Evolutionary conservation across 2,888 invertebrate genomes (phyloP).

Genomic region (Meteorus cinctellus): DNA sequence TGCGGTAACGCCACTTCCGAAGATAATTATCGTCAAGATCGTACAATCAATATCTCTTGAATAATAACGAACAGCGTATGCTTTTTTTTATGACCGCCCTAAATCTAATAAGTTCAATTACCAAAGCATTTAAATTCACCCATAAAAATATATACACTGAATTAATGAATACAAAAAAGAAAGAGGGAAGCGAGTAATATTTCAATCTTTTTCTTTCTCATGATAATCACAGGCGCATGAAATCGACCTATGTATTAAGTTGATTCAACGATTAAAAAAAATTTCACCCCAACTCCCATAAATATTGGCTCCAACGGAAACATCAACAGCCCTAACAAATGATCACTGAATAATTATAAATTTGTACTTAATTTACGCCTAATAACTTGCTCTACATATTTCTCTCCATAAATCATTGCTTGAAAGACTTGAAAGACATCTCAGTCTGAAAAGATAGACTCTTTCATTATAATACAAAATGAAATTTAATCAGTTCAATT

Average conservation of each 20-base stretch:
- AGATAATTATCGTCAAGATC: constrained; percentile 31
- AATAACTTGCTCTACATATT: not conserved
- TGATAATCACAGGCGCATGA: too few relatives aligned
- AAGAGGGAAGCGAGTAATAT: not conserved
- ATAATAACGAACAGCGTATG: constrained; percentile 14
- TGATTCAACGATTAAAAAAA: too few relatives aligned
- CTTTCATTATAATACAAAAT: not conserved
- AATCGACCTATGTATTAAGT: too few relatives aligned
- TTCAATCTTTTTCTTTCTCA: too few relatives aligned
- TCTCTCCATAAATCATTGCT: too few relatives aligned
- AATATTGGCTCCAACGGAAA: too few relatives aligned
- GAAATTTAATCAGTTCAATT: not conserved
- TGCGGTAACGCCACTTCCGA: constrained; percentile 6
- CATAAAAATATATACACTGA: not conserved
- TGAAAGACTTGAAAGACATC: not conserved
- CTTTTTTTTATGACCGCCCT: not conserved
- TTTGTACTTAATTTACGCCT: not conserved
- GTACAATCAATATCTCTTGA: constrained; percentile 30
- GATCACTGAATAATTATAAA: not conserved
- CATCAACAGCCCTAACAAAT: not conserved
- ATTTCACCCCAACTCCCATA: too few relatives aligned
- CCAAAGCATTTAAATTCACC: not conserved
- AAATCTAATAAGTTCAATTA: constrained; percentile 15
- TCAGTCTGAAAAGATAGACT: not conserved
- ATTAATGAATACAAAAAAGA: not conserved